Base-by-base conservation (phyloP, 2,113 vertebrate genomes). In the Anoplopoma fimbria region DNA sequence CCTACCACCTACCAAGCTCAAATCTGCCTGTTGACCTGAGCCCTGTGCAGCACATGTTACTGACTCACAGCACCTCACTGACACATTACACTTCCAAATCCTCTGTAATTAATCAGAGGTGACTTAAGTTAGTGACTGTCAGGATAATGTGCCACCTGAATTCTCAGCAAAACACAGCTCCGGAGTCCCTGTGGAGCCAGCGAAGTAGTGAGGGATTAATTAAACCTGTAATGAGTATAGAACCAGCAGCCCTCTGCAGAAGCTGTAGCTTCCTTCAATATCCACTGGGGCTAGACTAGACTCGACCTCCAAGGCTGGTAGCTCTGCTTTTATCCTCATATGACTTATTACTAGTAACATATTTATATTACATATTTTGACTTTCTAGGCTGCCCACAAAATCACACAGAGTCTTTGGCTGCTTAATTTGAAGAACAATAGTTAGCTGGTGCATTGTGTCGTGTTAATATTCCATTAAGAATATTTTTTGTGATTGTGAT, bases 131-230 rank as follows among this genome's bases (percentile, higher is more conserved):
- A 3, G 87, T 78, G 76, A 87, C 83, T 74, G 75, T 60, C 27
- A 14, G 31, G 29, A 60, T 60, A 60, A 60, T 31, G 81, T 86
- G 60, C 64, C 72, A 75, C 42, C 68, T 86, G 60, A 84, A 79
- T 91, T 72, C 86, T 55, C 79, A 87, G 76, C 80, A 88, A 78
- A 83, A 84, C 81, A 82, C 77, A 81, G 80, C 64, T 49, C 70
- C 19, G 25, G 55, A 77, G 77, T 92, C 91, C 90, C 91, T 10
- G 74, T 83, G 76, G 89, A 94, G 73, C 47, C 64, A 42, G 68
- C 69, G 63, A 84, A 91, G 88, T 92, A 92, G 90, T 90, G 65
- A 88, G 90, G 92, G 90, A 93, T 92, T 93, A 91, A 92, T 93
- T 93, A 93, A 93, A 91, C 74, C 88, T 87, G 87, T 91, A 92